A percentile compares a stretch with the other conserved stretches of the same genome.
phyloP scores from a whole-genome alignment of 1,140 invertebrate genomes.

The Cylas formicarius region DNA sequence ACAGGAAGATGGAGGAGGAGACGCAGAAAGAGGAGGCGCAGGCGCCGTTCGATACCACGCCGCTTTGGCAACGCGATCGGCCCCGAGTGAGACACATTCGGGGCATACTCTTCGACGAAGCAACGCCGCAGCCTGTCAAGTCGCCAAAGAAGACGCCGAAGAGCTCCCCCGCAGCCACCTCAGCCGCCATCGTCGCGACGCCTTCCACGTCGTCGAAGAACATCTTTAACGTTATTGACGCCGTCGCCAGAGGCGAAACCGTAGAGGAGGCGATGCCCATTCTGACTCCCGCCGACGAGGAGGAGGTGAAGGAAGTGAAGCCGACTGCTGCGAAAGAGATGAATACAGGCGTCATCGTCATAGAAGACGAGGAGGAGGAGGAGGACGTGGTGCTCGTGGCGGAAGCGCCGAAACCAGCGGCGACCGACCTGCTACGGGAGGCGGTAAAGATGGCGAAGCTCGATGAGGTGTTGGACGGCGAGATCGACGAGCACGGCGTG shows the following conservation, averaged over 20 bases:
- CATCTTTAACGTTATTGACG: slow-evolving; percentile 18
- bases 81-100: slow-evolving; percentile 52
- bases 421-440: slow-evolving; percentile 8
- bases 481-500: slow-evolving; percentile 2
- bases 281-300: neutral
- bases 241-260: slow-evolving; percentile 12
- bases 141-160: slow-evolving; percentile 26
- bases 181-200: slow-evolving; percentile 12
- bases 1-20: slow-evolving; percentile 23
- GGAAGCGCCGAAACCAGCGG: slow-evolving; percentile 8
- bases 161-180: slow-evolving; percentile 8
- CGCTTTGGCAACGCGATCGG: slow-evolving; percentile 49
- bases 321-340: neutral
- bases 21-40: slow-evolving; percentile 22
- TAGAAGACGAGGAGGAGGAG: slow-evolving; percentile 17
- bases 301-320: neutral
- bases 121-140: slow-evolving; percentile 28
- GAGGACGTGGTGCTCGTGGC: too few species aligned
- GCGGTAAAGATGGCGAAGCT: slow-evolving; percentile 28
- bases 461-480: slow-evolving; percentile 17
- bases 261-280: neutral
- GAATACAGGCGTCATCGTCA: slow-evolving; percentile 14
- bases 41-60: slow-evolving; percentile 52
- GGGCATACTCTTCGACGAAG: slow-evolving; percentile 50
- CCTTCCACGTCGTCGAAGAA: slow-evolving; percentile 15